Base-by-base conservation (phyloP, 2,888 invertebrate species). In the Eudasyphora cyanicolor region DNA sequence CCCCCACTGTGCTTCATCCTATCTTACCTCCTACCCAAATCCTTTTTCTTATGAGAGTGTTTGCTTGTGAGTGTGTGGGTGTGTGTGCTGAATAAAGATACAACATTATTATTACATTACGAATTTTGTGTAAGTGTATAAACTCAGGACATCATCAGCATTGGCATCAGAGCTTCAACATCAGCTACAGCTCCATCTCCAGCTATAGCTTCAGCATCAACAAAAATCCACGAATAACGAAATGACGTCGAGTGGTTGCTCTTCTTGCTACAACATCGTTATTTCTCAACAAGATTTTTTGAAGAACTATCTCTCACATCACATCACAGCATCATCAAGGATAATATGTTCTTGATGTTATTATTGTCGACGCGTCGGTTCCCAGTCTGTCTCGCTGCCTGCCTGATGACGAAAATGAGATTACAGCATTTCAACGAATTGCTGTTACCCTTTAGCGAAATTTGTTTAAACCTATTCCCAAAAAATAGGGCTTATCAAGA, bases 211-310 rank as follows among this genome's bases (percentile, higher is more conserved):
- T n/a, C n/a, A n/a, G n/a, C n/a, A n/a, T n/a, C n/a, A n/a, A n/a
- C n/a, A 60, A 60, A 29, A 60, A 5, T 29, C 27, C 3, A n/a
- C n/a, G 57, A 21, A 21, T 54, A 27, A 60, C 29, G 60, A 60
- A 60, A 60, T 67, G 64, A 21, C 67, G 60, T 60, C 29, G 21
- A 67, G 67, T 32, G 67, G 21, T 67, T 67, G 62, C 60, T 69
- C 62, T 57, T 77, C 77, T 75, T 70, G 21, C 49, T 62, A 70
- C 67, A 79, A 73, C 78, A 74, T 84, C 78, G 80, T 84, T 84
- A 84, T 73, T 78, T 80, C 75, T 78, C 64, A 80, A 80, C 75
- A 78, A 84, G 77, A 71, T 45, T 45, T 57, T 79, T 19, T 77
- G 67, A 69, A 82, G 76, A 29, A 73, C 76, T 82, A 75, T 45